Conservation (phyloP, 2,113 vertebrate genomes). For the Entosphenus tridentatus region DNA sequence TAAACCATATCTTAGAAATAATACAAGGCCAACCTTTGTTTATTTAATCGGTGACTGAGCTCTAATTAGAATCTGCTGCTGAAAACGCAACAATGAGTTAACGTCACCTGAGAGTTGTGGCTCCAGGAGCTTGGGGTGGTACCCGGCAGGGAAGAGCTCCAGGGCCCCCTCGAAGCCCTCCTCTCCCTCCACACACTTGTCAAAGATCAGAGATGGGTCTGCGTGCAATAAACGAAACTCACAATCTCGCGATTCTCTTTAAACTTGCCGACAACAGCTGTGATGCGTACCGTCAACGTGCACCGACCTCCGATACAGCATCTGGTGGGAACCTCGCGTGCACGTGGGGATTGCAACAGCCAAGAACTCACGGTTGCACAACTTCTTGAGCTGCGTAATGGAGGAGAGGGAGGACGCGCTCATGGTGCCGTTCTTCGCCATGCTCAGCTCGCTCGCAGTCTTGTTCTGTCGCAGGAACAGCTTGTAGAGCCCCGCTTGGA, state of each 20-base stretch:
- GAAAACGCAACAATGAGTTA: no score
- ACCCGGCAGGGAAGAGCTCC: constrained; percentile 51
- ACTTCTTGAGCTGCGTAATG: constrained; percentile 83
- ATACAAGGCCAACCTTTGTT: no score
- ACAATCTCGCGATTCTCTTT: no score
- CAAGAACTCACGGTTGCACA: constrained; percentile 68
- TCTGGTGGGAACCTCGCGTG: neutral
- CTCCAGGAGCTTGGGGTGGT: constrained; percentile 48
- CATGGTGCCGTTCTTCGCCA: constrained; percentile 30
- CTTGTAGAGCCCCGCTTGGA: constrained; percentile 64
- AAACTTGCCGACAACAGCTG: neutral
- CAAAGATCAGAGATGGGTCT: constrained; percentile 74
- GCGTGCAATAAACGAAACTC: neutral
- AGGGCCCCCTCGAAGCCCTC: constrained; percentile 61
- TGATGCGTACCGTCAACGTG: neutral
- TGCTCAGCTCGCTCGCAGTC: constrained; percentile 41
- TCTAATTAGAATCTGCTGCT: no score
- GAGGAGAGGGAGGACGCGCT: constrained; percentile 81
- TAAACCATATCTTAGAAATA: no score
- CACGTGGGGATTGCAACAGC: neutral
- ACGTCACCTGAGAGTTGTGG: constrained; percentile 69
- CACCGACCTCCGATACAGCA: neutral
- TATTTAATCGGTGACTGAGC: no score
- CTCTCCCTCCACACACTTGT: constrained; percentile 63
- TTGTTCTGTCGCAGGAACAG: constrained; percentile 63